Evolutionary conservation across 2,888 invertebrate species (phyloP), one percentile per base, ranked within the genome.

Genomic region (Acleris holmiana): DNA sequence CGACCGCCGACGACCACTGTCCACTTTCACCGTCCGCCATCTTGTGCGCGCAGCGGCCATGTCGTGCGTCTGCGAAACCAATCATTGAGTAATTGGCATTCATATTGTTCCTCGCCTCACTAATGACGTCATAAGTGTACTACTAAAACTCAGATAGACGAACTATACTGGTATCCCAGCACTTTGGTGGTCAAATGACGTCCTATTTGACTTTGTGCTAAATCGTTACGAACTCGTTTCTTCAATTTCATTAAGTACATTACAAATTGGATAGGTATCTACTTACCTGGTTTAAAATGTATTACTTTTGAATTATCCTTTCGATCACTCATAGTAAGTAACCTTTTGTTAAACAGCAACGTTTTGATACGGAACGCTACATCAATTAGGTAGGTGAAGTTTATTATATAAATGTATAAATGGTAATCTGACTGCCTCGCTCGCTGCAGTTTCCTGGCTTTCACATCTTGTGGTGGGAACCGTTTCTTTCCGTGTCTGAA

Each of bases 11-110:
- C 83, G 80, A 78, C 78, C 82, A 82, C 80, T 76, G 83, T 76
- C 80, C 88, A 89, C 90, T 90, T 90, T 90, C 90, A 90, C 89
- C 89, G 77, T 78, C 85, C 81, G 88, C 89, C 90, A 90, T 90
- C 83, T 90, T 90, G 86, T 81, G 58, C 17, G 56, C 29, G 47
- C 71, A 75, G 77, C 82, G 75, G 83, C 83, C 80, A 81, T 82
- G 83, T 80, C 78, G 80, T 79, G 80, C 70, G 73, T 70, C 70
- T 68, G 72, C 74, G 73, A 67, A 74, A 80, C 76, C 72, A 73
- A 77, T 78, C 77, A 80, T 80, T 82, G 82, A 83, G 73, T 81
- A 85, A 83, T 87, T 85, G 83, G 84, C 85, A 82, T 78, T 79
- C 72, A 78, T 82, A 80, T 83, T 84, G 82, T 83, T 79, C 66